A percentile compares a stretch with the other conserved stretches of the same genome.
phyloP scores from a whole-genome alignment of 2,797 vertebrate genomes.

The Lagorchestes hirsutus region DNA sequence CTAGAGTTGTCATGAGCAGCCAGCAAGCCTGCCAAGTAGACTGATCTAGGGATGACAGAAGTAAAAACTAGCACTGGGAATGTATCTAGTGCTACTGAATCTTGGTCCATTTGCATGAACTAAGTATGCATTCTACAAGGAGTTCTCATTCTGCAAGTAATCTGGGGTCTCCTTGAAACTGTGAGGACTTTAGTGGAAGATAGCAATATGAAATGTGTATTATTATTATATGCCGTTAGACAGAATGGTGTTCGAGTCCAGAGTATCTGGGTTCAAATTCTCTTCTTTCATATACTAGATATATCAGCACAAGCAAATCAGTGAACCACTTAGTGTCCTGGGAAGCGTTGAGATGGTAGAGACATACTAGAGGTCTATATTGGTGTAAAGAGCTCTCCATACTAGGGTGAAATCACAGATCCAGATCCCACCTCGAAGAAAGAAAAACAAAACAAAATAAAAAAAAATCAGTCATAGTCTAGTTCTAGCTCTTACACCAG shows the following conservation, averaged over 20 bases:
- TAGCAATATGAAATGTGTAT: not conserved
- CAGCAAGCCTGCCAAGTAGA: not conserved
- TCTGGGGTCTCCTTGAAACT: not conserved
- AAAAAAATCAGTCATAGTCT: not conserved
- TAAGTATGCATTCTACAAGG: not conserved
- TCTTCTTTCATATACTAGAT: not conserved
- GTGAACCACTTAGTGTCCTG: not conserved
- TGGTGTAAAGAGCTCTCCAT: not conserved
- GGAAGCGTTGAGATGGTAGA: not conserved
- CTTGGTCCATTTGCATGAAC: not conserved
- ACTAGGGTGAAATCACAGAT: not conserved
- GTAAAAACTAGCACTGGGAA: not conserved
- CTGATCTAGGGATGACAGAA: not conserved
- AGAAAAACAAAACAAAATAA: not conserved
- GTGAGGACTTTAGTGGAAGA: not conserved
- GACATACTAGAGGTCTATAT: not conserved
- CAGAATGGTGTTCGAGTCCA: not conserved
- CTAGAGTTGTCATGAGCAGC: not conserved
- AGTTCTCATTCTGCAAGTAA: not conserved
- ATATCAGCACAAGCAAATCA: not conserved
- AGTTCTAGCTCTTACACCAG: not conserved
- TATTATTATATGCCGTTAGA: not conserved
- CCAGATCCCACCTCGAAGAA: not conserved
- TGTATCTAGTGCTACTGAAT: not conserved
- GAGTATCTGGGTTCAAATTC: not conserved